phyloP scores from a whole-genome alignment of 2,888 invertebrate species.

The Catocala fraxini region DNA sequence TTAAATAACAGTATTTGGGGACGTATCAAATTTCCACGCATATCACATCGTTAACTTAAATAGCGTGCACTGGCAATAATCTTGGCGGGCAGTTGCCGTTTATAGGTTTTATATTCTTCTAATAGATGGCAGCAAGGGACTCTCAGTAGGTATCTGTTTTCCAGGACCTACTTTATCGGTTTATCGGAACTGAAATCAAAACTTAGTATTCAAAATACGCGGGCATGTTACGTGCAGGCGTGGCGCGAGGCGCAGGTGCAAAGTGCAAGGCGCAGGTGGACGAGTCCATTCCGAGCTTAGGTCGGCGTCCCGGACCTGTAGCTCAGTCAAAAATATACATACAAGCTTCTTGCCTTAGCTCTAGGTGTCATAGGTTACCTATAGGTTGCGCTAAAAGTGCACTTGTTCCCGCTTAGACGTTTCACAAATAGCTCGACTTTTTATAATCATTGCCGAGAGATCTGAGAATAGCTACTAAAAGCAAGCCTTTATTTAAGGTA shows the following conservation, averaged over 20 bases:
- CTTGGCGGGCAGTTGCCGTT: not conserved
- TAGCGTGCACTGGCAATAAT: no score
- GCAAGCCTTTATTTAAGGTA: no score
- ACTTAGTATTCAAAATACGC: not conserved
- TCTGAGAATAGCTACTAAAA: no score
- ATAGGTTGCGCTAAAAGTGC: no score
- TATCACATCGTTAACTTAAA: no score
- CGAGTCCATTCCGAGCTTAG: conserved; percentile 5
- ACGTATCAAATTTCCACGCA: no score
- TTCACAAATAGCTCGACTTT: not conserved
- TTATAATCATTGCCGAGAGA: no score
- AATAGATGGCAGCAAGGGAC: not conserved
- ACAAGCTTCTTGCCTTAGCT: not conserved
- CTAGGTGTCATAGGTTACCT: no score
- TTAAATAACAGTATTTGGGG: no score
- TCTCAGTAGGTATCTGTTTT: not conserved
- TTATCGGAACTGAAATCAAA: not conserved
- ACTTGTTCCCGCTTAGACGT: not conserved
- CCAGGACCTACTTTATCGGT: not conserved
- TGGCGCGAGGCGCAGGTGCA: conserved; percentile 13
- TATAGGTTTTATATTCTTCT: not conserved
- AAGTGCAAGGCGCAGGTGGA: conserved; percentile 10
- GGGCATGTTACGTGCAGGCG: not conserved
- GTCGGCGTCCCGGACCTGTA: conserved; percentile 1
- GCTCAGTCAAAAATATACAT: not conserved